Base-by-base conservation (phyloP, 2,113 vertebrate species). In the Motacilla alba region DNA sequence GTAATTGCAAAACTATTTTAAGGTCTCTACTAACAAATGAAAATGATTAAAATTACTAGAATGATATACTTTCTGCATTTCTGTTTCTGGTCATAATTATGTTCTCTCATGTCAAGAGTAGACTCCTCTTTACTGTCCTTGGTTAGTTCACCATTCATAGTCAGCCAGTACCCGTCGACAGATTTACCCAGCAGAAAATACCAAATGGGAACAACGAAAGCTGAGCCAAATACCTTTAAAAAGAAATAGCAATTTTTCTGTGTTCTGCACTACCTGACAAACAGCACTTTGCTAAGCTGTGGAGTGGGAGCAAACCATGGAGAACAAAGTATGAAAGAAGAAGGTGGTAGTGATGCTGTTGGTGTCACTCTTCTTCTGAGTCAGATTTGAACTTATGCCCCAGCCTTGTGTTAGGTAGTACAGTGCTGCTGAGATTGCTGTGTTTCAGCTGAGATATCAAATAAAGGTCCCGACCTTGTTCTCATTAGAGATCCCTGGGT, bases 401-500 rank as follows among this genome's bases (percentile, higher is more conserved):
- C 58, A 86, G 66, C 60, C 58, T 84, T 86, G 91, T 92, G 64
- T 86, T 93, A 78, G 95, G 53, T 66, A 84, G 63, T 50, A 44
- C n/a, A 68, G 63, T 84, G 77, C 76, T 96, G 89, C 92, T 89
- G 96, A 92, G 93, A 81, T 87, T 92, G 87, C 92, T 92, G 5
- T 96, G 91, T 96, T 97, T 96, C 94, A 95, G 93, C 93, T 95
- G 91, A 94, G 94, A 75, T 89, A 96, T 95, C 92, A 94, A 83
- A 96, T 88, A 89, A 95, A 96, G 92, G 95, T 93, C 92, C 67
- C 7, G 95, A 96, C 95, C 92, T 88, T 95, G 89, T 90, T 96
- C 93, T 96, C 95, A 95, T 97, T 96, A 96, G 92, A 87, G 79
- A 96, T 97, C 95, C 94, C 96, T 95, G 83, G 94, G 78, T 94